Percentiles rank a stretch among this genome's conserved stretches.
Evolutionary conservation across 2,797 vertebrate species (phyloP).

Genomic region (Cuniculus paca): DNA sequence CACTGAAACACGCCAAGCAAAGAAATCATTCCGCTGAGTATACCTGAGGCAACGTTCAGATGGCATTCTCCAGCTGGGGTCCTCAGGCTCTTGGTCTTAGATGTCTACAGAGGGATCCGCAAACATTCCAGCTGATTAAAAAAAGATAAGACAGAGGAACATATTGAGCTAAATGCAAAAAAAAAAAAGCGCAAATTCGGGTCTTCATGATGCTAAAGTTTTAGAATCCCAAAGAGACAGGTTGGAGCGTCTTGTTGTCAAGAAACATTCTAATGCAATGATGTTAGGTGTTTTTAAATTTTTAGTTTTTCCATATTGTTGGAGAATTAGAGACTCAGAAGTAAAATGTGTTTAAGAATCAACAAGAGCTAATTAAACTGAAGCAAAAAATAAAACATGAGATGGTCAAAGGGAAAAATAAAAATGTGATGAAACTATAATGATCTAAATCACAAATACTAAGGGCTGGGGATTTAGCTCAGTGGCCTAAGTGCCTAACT

Average conservation of each 20-base stretch:
- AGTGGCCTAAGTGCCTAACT: no score
- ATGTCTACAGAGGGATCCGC: slow-evolving; percentile 74
- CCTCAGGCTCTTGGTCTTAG: slow-evolving; percentile 85
- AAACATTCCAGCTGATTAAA: slow-evolving; percentile 87
- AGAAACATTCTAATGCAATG: background rate
- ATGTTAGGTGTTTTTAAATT: background rate
- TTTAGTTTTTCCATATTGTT: slow-evolving; percentile 7
- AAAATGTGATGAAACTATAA: slow-evolving; percentile 42
- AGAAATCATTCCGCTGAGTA: background rate
- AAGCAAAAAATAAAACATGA: slow-evolving; percentile 13
- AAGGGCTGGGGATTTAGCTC: no score
- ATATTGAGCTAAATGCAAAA: slow-evolving; percentile 73
- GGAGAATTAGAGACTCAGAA: background rate
- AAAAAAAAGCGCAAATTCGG: background rate
- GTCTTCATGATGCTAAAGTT: background rate
- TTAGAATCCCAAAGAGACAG: background rate
- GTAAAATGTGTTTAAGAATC: slow-evolving; percentile 14
- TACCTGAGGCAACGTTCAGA: slow-evolving; percentile 96
- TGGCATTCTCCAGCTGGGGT: slow-evolving; percentile 92
- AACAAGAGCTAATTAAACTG: slow-evolving; percentile 23
- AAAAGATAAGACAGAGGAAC: slow-evolving; percentile 75
- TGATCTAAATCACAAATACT: background rate
- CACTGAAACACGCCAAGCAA: background rate
- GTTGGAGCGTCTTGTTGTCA: background rate
- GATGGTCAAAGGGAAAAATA: slow-evolving; percentile 3